Conservation (phyloP, 2,113 vertebrate species). For the Misgurnus mizolepis region DNA sequence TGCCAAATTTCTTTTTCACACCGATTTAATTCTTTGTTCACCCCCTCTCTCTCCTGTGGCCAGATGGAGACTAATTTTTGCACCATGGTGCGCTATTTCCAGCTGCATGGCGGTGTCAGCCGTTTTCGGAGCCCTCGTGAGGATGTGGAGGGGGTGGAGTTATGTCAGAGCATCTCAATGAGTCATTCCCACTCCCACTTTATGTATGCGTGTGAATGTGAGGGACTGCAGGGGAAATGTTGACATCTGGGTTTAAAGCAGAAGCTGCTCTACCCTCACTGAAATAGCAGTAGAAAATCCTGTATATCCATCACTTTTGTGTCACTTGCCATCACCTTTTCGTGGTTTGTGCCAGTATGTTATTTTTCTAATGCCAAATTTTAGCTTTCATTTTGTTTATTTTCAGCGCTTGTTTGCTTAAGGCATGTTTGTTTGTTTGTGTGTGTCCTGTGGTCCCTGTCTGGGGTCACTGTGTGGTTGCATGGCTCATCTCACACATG, state of each 20-base stretch:
- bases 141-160: slow-evolving; percentile 42
- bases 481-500: slow-evolving; percentile 52
- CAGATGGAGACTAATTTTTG: slow-evolving; percentile 34
- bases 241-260: slow-evolving; percentile 31
- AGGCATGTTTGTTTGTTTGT: slow-evolving; percentile 32
- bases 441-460: slow-evolving; percentile 52
- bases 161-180: slow-evolving; percentile 48
- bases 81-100: slow-evolving; percentile 43
- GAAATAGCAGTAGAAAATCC: not conserved
- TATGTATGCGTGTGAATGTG: slow-evolving; percentile 15
- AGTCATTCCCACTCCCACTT: slow-evolving; percentile 42
- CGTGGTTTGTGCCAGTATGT: slow-evolving; percentile 4
- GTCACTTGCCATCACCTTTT: slow-evolving; percentile 28
- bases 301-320: not conserved
- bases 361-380: slow-evolving; percentile 3
- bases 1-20: slow-evolving; percentile 48
- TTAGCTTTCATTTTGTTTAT: slow-evolving; percentile 5
- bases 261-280: not conserved
- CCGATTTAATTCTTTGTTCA: not conserved
- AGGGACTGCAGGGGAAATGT: slow-evolving; percentile 37
- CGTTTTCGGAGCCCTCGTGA: slow-evolving; percentile 39
- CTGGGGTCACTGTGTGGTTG: slow-evolving; percentile 48
- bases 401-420: not conserved
- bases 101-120: slow-evolving; percentile 42
- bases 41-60: slow-evolving; percentile 7